Evolutionary conservation across 2,888 invertebrate species (phyloP).

Genomic region (Synanthedon formicaeformis): DNA sequence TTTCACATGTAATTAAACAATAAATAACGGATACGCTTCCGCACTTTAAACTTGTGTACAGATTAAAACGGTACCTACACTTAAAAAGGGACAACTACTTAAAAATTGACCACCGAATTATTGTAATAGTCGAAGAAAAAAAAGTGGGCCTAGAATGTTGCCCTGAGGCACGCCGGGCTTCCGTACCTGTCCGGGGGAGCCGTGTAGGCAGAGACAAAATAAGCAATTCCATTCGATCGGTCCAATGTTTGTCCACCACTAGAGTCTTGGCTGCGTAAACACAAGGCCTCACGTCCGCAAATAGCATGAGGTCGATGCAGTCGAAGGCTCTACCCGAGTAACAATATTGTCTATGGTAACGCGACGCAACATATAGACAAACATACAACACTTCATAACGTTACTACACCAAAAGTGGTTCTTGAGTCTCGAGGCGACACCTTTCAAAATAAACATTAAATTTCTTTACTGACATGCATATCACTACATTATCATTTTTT

Average conservation of each 20-base stretch:
- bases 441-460: conserved; percentile 5
- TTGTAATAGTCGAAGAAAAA: conserved; percentile 28
- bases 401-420: conserved; percentile 17
- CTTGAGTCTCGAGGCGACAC: conserved; percentile 19
- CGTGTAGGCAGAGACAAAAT: conserved; percentile 68
- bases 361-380: conserved; percentile 30
- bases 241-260: conserved; percentile 67
- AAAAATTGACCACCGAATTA: conserved; percentile 42
- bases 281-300: conserved; percentile 66
- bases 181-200: conserved; percentile 55
- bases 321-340: conserved; percentile 38
- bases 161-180: conserved; percentile 46
- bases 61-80: conserved; percentile 46
- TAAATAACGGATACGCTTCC: conserved; percentile 37
- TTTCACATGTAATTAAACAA: conserved; percentile 36
- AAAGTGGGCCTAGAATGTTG: conserved; percentile 32
- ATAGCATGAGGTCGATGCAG: conserved; percentile 61
- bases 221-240: conserved; percentile 69
- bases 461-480: neutral
- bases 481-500: too few relatives aligned
- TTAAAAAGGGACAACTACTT: conserved; percentile 43
- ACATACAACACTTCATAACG: conserved; percentile 21
- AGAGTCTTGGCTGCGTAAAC: conserved; percentile 66
- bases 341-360: conserved; percentile 40
- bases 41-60: conserved; percentile 35